Base-by-base conservation (phyloP, 2,888 invertebrate genomes). In the Xylota sylvarum region DNA sequence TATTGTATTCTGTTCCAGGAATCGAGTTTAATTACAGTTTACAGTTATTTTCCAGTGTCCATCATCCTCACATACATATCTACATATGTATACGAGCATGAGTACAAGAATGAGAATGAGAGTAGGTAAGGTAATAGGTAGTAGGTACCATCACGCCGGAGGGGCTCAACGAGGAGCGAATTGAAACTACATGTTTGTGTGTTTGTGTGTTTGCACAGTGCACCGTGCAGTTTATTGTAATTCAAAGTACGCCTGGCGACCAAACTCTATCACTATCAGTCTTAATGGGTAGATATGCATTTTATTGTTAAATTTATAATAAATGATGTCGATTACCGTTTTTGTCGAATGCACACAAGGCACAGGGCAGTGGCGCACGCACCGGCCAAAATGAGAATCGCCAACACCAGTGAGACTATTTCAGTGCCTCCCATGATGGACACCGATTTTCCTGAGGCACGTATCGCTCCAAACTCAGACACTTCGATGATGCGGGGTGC, bases 311-410 rank as follows among this genome's bases (percentile, higher is more conserved):
- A 50, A 27, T 74, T n/a, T n/a, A n/a, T n/a, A n/a, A 19, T 67
- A 50, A 55, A 78, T 70, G 37, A 55, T 23, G 46, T 60, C 48
- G 60, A 50, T 91, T 92, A 92, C 92, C 92, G 93, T 92, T 92
- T 93, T 81, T 93, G 92, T 72, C 95, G 94, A 78, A 96, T 94
- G 90, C 96, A 96, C 67, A 96, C 93, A 88, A 97, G 95, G 90
- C 97, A 96, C 9, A 97, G 93, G 12, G 97, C 96, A 0, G 97
- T 96, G 7, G 96, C 94, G 72, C 96, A 94, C 0, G 97, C 97
- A 0, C 97, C 97, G 52, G 97, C 92, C 90, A 97, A 96, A 69
- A 97, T 96, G 64, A 97, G 94, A 87, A 96, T 96, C 3, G 97
- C 96, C 5, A 97, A 93, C 0, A 96, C 95, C 12, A 97, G 95